These are phyloP conservation scores for Andrena trimmerana DNA, from an alignment of 2,888 invertebrate species.

Conservation along the genomic window DNA sequence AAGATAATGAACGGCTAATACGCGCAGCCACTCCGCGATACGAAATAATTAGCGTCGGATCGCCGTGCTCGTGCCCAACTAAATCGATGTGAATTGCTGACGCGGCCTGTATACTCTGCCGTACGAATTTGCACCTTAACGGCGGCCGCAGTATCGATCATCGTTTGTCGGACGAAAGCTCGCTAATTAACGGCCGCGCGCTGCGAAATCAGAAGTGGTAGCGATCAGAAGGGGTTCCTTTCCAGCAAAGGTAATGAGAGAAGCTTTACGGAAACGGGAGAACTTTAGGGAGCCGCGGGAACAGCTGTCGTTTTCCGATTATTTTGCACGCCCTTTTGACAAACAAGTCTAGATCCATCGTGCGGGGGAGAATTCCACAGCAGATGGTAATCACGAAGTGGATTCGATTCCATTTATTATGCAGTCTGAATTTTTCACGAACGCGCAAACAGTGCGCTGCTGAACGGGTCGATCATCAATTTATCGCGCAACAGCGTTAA, in stretches of 20 bases:
- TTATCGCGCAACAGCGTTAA: conserved; percentile 34
- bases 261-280: too few relatives aligned
- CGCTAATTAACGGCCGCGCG: neutral
- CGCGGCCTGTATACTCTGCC: conserved; percentile 35
- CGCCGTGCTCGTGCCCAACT: conserved; percentile 36
- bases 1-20: conserved; percentile 68
- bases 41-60: conserved; percentile 70
- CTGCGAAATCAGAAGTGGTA: neutral
- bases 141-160: neutral
- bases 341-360: neutral
- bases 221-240: too few relatives aligned
- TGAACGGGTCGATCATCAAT: conserved; percentile 16
- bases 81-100: conserved; percentile 65
- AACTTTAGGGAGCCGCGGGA: too few relatives aligned
- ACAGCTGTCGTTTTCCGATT: neutral
- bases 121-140: conserved; percentile 50
- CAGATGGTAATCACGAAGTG: conserved; percentile 7
- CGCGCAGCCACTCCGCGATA: conserved; percentile 59
- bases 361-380: neutral
- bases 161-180: neutral
- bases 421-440: conserved; percentile 29
- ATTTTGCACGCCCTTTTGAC: conserved; percentile 1
- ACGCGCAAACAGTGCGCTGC: conserved; percentile 15
- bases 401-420: conserved; percentile 35
- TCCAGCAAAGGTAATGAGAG: too few relatives aligned